These are phyloP conservation scores for Tipula helvola DNA, from an alignment of 2,888 invertebrate species.

Conservation along the genomic window DNA sequence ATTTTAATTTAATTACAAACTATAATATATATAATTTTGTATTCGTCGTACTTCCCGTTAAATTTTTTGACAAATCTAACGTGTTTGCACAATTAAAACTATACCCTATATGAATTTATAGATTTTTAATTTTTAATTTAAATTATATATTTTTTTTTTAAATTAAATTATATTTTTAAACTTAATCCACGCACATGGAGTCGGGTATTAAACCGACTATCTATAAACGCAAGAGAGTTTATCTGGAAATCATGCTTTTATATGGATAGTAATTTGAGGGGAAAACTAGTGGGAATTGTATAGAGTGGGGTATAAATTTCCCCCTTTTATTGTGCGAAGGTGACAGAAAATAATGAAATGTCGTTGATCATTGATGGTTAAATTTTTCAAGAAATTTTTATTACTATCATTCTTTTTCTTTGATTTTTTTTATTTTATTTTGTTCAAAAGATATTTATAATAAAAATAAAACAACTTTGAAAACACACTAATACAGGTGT, in stretches of 20 bases:
- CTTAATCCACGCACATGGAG: conserved; percentile 18
- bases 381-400: conserved; percentile 7
- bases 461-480: background rate
- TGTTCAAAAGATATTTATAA: background rate
- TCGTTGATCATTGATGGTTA: conserved; percentile 5
- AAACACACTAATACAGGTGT: background rate
- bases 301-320: conserved; percentile 15
- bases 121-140: background rate
- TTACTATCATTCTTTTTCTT: background rate
- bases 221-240: conserved; percentile 25
- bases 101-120: background rate
- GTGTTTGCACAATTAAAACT: background rate
- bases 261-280: conserved; percentile 17
- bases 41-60: background rate
- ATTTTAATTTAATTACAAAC: conserved; percentile 18
- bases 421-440: background rate
- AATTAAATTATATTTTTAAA: conserved; percentile 13
- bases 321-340: conserved; percentile 13
- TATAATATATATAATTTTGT: background rate
- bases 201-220: conserved; percentile 23
- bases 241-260: conserved; percentile 23
- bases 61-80: background rate
- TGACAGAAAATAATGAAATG: conserved; percentile 12
- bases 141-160: conserved; percentile 11
- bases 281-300: background rate